Base-by-base conservation (phyloP, 2,888 invertebrate species). In the Dynastes grantii region DNA sequence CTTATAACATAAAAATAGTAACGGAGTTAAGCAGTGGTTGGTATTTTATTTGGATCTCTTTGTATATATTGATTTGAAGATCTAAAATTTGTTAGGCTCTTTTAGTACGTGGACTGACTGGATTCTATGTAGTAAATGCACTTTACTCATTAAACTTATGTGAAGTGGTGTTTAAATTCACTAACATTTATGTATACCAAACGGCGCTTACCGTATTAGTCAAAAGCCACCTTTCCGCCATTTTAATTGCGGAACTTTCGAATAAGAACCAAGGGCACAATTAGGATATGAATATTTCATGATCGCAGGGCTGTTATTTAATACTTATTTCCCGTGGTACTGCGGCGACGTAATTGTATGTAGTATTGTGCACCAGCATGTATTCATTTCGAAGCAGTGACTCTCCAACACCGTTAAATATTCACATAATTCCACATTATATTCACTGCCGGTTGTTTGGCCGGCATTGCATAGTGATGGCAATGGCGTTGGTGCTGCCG, bases 271-370 rank as follows among this genome's bases (percentile, higher is more conserved):
- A 77, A 77, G 77, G 61, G 77, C 77, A 71, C 61, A 71, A 71
- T 77, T 77, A 77, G 71, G 51, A 70, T 51, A 77, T 77, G 77
- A 77, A 77, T 77, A 77, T 77, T 77, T 77, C 77, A 77, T 77
- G 70, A 55, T 77, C 27, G 61, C 71, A 53, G 40, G 51, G 49
- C 29, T 13, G 61, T 77, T 77, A 71, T 77, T 64, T 77, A 63
- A 71, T 63, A 77, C 68, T 71, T 77, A 77, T 77, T 77, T 77
- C 76, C 76, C 76, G 65, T 13, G 65, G 76, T 11, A 11, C 45
- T 64, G 61, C 76, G 53, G 22, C 51, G 27, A 58, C 61, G 65
- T 65, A 76, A 65, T 76, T 45, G 51, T 63, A 64, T 51, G 76
- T 53, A 76, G 53, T 76, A 63, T 55, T 55, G 40, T 73, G 73